Evolutionary conservation across 2,888 invertebrate genomes (phyloP).

Genomic region (Linnaemya vulpina): DNA sequence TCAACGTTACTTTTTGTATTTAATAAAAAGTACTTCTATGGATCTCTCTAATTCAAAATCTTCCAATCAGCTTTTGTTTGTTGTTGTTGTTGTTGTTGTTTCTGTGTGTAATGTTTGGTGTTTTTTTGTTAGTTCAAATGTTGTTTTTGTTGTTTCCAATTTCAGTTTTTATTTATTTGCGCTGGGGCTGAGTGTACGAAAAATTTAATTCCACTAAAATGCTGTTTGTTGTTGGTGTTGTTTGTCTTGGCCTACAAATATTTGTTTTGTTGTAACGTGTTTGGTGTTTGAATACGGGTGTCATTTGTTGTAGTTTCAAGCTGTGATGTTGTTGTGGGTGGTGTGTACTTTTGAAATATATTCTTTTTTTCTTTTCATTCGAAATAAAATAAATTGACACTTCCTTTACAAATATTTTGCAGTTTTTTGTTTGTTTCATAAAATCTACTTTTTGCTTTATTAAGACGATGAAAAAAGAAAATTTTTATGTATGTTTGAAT

Average conservation of each 20-base stretch:
- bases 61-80: slow-evolving; percentile 41
- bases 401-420: slow-evolving; percentile 67
- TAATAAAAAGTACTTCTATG: too few relatives aligned
- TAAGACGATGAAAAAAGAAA: slow-evolving; percentile 30
- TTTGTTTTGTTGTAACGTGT: slow-evolving; percentile 31
- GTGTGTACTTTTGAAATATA: slow-evolving; percentile 9
- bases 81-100: slow-evolving; percentile 24
- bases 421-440: slow-evolving; percentile 38
- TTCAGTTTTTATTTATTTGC: background rate
- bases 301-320: slow-evolving; percentile 51
- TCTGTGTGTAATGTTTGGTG: slow-evolving; percentile 76
- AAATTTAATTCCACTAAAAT: slow-evolving; percentile 12
- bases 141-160: slow-evolving; percentile 23
- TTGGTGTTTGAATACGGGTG: slow-evolving; percentile 8
- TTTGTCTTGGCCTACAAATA: slow-evolving; percentile 55
- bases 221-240: slow-evolving; percentile 12
- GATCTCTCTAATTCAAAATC: background rate
- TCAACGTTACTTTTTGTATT: too few relatives aligned
- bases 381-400: slow-evolving; percentile 72
- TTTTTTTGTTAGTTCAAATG: slow-evolving; percentile 49
- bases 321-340: slow-evolving; percentile 39
- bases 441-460: slow-evolving; percentile 40
- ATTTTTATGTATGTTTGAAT: slow-evolving; percentile 59
- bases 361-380: slow-evolving; percentile 58
- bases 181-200: slow-evolving; percentile 8